Evolutionary conservation across 1,140 invertebrate species (phyloP).

Genomic region (Lasaia peninsularis): DNA sequence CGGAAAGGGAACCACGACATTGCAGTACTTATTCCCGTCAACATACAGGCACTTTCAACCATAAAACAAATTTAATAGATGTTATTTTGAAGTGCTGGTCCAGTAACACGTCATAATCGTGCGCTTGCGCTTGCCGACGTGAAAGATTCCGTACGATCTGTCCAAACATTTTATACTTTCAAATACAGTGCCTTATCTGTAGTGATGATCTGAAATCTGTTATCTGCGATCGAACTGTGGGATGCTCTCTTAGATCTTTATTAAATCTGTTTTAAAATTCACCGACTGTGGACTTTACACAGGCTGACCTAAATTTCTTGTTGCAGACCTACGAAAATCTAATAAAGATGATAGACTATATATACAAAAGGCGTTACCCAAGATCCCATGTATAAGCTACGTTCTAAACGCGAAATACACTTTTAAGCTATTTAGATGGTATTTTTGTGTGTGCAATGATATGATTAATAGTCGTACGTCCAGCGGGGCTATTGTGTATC

Average conservation of each 20-base stretch:
- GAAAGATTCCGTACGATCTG: constrained; percentile 73
- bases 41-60: constrained; percentile 29
- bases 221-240: constrained; percentile 60
- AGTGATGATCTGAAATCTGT: constrained; percentile 68
- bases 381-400: too few relatives aligned
- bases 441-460: too few relatives aligned
- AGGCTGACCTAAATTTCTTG: constrained; percentile 4
- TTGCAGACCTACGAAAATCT: not conserved
- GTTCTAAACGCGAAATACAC: too few relatives aligned
- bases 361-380: too few relatives aligned
- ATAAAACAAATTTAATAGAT: constrained; percentile 22
- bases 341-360: too few relatives aligned
- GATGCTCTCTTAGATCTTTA: constrained; percentile 71
- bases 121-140: constrained; percentile 57
- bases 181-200: constrained; percentile 68
- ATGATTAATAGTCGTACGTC: too few relatives aligned
- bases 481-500: too few relatives aligned
- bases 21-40: constrained; percentile 23
- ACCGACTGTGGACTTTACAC: constrained; percentile 16
- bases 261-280: constrained; percentile 56
- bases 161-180: constrained; percentile 77
- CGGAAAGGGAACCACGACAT: constrained; percentile 32
- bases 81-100: constrained; percentile 22
- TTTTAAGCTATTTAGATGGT: too few relatives aligned
- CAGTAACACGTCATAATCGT: constrained; percentile 55